These are phyloP conservation scores for Penaeus chinensis DNA, from an alignment of 1,140 invertebrate species.

Conservation along the genomic window DNA sequence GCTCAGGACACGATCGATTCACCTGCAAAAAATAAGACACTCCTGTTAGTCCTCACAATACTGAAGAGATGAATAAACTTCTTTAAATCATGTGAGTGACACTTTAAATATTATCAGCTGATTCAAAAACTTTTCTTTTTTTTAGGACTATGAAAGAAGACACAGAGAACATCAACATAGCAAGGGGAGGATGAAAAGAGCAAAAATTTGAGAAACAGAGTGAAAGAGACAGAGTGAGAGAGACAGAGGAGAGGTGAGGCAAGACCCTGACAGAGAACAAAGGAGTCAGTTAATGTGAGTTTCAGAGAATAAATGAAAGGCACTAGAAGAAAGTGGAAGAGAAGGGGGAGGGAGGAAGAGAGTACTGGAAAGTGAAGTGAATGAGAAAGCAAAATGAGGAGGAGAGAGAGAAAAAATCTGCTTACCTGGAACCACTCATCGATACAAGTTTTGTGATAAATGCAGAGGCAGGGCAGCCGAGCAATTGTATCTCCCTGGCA, in stretches of 20 bases:
- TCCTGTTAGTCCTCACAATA: no score
- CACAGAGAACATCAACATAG: no score
- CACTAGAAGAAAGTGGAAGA: neutral
- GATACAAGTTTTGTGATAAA: conserved; percentile 99
- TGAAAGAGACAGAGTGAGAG: no score
- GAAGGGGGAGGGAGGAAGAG: neutral
- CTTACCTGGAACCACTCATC: conserved; percentile 95
- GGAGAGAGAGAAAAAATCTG: neutral
- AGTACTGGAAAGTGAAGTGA: neutral
- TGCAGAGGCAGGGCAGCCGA: conserved; percentile 97
- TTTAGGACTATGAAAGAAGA: no score
- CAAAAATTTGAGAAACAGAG: no score
- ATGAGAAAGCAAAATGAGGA: neutral
- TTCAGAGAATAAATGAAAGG: neutral
- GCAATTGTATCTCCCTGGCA: conserved; percentile 95
- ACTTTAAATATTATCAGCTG: no score
- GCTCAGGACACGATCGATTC: conserved; percentile 95
- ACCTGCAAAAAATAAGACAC: conserved; percentile 35
- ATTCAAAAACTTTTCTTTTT: no score
- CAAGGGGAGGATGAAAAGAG: no score
- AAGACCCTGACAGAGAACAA: no score
- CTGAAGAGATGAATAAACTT: no score
- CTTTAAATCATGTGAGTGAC: no score
- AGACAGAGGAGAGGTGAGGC: no score
- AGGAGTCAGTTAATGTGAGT: neutral